Evolutionary conservation across 1,140 invertebrate species (phyloP).

Genomic region (Platyscapa corneri): DNA sequence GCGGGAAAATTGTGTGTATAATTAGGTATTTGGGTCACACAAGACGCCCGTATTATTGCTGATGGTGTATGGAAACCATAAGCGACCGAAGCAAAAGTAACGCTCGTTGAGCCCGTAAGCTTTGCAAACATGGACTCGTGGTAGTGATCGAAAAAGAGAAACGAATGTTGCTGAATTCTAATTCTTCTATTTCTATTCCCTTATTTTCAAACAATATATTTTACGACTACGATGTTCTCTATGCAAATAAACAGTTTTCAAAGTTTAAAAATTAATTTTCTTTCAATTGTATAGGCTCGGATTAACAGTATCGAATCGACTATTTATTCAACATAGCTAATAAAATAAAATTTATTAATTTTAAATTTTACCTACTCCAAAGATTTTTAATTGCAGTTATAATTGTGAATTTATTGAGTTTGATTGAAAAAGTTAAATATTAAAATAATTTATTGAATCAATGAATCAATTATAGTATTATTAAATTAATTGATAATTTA

Average conservation of each 20-base stretch:
- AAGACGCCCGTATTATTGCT: not conserved
- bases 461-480: not conserved
- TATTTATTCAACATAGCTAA: not conserved
- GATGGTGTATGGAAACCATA: not conserved
- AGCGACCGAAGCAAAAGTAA: not conserved
- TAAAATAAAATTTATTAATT: not conserved
- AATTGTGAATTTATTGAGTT: not conserved
- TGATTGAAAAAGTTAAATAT: not conserved
- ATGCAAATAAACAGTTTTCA: not conserved
- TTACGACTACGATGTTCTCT: not conserved
- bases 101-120: not conserved
- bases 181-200: not conserved
- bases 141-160: not conserved
- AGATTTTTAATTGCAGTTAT: not conserved
- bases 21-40: conserved; percentile 36
- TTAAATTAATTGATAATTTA: not conserved
- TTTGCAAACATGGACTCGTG: not conserved
- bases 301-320: not conserved
- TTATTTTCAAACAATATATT: not conserved
- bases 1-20: conserved; percentile 6
- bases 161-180: not conserved
- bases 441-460: not conserved
- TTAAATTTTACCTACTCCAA: not conserved
- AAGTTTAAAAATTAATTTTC: too few species aligned
- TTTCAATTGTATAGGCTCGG: too few species aligned